Evolutionary conservation across 64 coral and sea anemone species (phyloP), one percentile per base, ranked within the genome.

Genomic region (Porites lutea): DNA sequence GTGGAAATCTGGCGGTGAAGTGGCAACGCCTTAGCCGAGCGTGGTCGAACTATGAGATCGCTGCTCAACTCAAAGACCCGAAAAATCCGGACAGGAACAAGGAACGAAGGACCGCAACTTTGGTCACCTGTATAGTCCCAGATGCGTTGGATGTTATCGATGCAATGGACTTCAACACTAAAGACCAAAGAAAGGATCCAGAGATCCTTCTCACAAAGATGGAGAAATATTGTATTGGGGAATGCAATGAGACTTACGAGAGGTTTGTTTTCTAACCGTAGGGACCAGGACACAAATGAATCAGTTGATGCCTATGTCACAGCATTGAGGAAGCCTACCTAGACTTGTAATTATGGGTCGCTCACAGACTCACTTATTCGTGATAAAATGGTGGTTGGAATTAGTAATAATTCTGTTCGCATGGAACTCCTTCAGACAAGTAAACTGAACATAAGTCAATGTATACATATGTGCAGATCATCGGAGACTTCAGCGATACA

Each of bases 271-370:
- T 89, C 87, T n/a, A 89, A 78, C 18, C 57, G 59, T 8, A 13
- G 87, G 49, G 60, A 65, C 6, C 87, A 78, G 65, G 63, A 89
- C 48, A 46, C 59, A 6, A 74, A 71, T 21, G 87, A 77, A 59
- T 13, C 78, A 2, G 75, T 71, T 52, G 66, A 91, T 82, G 46
- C 78, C 2, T 90, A 79, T 80, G 57, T 90, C 15, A 81, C 64
- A 19, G 19, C 59, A 68, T 45, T 91, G 37, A 53, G 70, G 70
- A 82, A 52, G 45, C 50, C 82, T 6, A 65, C 49, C 1, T 72
- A 82, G 55, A 91, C 77, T 6, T 82, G 77, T 18, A 91, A 91
- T 82, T 91, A 82, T 91, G 89, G 89, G 14, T 4, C 52, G 58
- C n/a, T 89, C 22, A 48, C 74, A 54, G 74, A 78, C 60, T 72